Base-by-base conservation (phyloP, 2,113 vertebrate genomes). In the Elgaria multicarinata region DNA sequence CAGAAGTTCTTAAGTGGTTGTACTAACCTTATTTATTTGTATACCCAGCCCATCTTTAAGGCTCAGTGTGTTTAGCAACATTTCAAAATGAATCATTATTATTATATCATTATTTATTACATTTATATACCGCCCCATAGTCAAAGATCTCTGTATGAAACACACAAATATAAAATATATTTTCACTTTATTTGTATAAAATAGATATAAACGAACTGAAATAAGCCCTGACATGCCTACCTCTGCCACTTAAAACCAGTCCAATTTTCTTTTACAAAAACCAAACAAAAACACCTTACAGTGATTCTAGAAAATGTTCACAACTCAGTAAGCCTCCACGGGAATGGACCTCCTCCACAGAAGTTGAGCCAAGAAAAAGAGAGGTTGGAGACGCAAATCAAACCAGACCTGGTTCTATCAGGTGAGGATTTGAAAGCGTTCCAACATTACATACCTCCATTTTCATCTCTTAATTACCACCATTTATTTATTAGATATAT, bases 11-110 rank as follows among this genome's bases (percentile, higher is more conserved):
- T 53, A 91, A 91, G 75, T 62, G 67, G 85, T 28, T 80, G 74
- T 31, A 81, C n/a, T 94, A 71, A 20, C 1, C 82, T 82, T 64
- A 83, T 87, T 87, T 87, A 87, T 86, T 77, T 86, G 72, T 36
- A 55, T 80, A 79, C 58, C 53, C 16, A 20, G 20, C 36, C 33
- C 33, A 58, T 39, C 24, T 55, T 86, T 72, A 55, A 74, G n/a
- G 24, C 71, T 53, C 67, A 58, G 33, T 74, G 53, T 39, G 20
- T 31, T 39, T 79, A 66, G 36, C 39, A 78, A n/a, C 5, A 39
- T 78, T 50, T 46, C 46, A 58, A 58, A 46, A 86, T 13, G n/a
- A n/a, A n/a, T n/a, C n/a, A n/a, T n/a, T n/a, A n/a, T n/a, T n/a
- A n/a, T n/a, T n/a, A n/a, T n/a, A n/a, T n/a, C n/a, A n/a, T n/a